Conservation (phyloP, 2,888 invertebrate species). For the Stomorhina lunata region DNA sequence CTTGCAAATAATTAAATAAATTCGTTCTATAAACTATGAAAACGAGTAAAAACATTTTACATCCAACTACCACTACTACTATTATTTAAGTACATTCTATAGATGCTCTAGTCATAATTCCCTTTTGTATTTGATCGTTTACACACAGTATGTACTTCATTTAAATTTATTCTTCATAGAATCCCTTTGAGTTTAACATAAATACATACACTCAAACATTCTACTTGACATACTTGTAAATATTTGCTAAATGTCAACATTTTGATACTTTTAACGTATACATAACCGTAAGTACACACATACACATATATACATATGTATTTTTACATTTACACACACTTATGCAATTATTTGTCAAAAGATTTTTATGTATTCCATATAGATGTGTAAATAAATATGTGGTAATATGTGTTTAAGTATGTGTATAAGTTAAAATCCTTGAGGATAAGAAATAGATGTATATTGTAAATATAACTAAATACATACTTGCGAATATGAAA, state of each 20-base stretch:
- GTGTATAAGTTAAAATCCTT: constrained; percentile 22
- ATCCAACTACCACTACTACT: neutral
- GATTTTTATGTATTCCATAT: neutral
- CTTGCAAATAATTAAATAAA: neutral
- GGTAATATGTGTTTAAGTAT: neutral
- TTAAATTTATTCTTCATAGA: neutral
- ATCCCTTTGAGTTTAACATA: constrained; percentile 21
- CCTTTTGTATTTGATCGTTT: constrained; percentile 1
- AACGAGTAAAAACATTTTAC: neutral
- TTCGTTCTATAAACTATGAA: neutral
- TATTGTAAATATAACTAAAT: no score
- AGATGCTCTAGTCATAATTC: no score
- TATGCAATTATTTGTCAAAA: neutral
- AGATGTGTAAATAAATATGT: neutral
- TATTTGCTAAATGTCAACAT: constrained; percentile 46
- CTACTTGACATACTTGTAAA: constrained; percentile 53
- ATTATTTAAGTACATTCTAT: no score
- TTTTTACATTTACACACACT: neutral
- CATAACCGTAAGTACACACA: neutral
- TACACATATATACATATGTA: neutral
- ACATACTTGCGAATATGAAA: constrained; percentile 8
- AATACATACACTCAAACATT: constrained; percentile 20
- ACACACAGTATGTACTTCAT: neutral
- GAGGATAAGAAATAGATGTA: constrained; percentile 15
- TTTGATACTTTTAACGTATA: constrained; percentile 24